Conservation (phyloP, 2,888 invertebrate genomes). For the Drosophila bunnanda region DNA sequence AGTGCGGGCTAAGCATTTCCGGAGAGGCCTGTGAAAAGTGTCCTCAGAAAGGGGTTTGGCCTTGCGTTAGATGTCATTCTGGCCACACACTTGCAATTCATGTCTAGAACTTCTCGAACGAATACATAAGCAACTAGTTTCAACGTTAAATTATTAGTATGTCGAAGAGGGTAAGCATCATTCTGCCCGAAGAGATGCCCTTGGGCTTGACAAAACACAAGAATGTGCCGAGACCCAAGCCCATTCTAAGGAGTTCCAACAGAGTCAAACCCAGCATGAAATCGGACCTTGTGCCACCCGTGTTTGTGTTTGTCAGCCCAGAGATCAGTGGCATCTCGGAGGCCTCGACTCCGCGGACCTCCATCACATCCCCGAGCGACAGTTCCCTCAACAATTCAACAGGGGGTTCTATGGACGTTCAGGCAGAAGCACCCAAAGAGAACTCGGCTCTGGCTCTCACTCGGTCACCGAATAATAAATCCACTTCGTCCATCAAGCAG, state of each 20-base stretch:
- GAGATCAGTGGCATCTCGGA: neutral
- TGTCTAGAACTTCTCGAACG: slow-evolving; percentile 10
- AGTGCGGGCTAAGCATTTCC: neutral
- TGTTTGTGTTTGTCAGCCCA: slow-evolving; percentile 18
- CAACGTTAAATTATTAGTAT: slow-evolving; percentile 37
- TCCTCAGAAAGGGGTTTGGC: neutral
- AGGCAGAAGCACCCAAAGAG: too few relatives aligned
- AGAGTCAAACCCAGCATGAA: neutral
- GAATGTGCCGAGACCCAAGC: too few relatives aligned
- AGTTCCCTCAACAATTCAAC: neutral
- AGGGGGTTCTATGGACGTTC: neutral
- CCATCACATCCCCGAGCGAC: neutral
- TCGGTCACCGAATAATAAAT: neutral
- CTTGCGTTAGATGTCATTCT: slow-evolving; percentile 1
- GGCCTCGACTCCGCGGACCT: neutral
- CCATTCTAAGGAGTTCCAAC: neutral
- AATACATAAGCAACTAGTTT: neutral
- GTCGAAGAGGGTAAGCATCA: slow-evolving; percentile 59
- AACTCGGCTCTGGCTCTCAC: neutral
- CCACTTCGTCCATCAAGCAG: slow-evolving; percentile 16
- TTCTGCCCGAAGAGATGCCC: slow-evolving; percentile 29
- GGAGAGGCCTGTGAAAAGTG: too few relatives aligned
- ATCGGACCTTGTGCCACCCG: neutral
- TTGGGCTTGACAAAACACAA: neutral
- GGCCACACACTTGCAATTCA: neutral